Base-by-base conservation (phyloP, 2,797 vertebrate species). In the Chelonia mydas region DNA sequence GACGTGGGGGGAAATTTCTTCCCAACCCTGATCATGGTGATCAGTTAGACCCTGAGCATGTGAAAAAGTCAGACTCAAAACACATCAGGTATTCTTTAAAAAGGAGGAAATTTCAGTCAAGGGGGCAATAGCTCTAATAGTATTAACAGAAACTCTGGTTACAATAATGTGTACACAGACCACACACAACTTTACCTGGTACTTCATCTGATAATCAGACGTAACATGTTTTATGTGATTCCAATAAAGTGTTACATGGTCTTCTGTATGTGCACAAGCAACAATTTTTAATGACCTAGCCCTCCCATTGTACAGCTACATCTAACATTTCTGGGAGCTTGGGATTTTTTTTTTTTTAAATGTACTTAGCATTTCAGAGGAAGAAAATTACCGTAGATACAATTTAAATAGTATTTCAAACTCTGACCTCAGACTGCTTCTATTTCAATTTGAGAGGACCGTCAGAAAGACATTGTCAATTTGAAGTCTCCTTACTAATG, bases 361-460 rank as follows among this genome's bases (percentile, higher is more conserved):
- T 12, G 11, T 82, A 78, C 90, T 84, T 74, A 61, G 51, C 79
- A 93, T 92, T 88, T 72, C 89, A 72, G 86, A 93, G n/a, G 77
- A 92, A 92, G 45, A 92, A 89, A 51, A 72, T 1, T 54, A 25
- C 23, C 8, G 2, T 0, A 0, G 11, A 25, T 74, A 74, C 53
- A 79, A 93, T n/a, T 61, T 84, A 57, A 47, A 47, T 51, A 3
- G 37, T 27, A 89, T 37, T 93, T 91, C 51, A 55, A 6, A n/a
- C 61, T 45, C 55, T 91, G 90, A 77, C 68, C 84, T 92, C 84
- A 57, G 74, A 83, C 57, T 89, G 74, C 50, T 94, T 78, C 16
- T 50, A 87, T 74, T 33, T 41, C 37, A 54, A 86, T 11, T 61
- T 55, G 25, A 89, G 23, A 74, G 81, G 85, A 91, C 81, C 84